Conservation (phyloP, 2,113 vertebrate genomes). For the Turdus rufiventris region DNA sequence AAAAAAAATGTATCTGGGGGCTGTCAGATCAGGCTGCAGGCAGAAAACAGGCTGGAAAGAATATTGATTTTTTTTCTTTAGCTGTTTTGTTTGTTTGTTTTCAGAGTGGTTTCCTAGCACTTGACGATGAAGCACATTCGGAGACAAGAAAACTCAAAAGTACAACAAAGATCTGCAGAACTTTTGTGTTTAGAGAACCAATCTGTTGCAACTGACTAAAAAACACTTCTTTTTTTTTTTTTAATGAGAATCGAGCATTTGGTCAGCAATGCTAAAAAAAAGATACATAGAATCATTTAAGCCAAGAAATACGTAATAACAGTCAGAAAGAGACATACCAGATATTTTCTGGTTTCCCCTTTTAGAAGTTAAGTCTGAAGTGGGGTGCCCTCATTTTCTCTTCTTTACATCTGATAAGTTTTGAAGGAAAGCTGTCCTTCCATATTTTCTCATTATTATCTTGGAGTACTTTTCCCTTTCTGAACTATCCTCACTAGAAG, state of each 20-base stretch:
- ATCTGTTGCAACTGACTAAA: background rate
- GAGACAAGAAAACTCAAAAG: background rate
- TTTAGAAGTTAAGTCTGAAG: background rate
- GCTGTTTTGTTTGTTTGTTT: slow-evolving; percentile 23
- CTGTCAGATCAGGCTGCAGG: background rate
- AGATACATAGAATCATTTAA: background rate
- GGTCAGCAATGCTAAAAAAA: background rate
- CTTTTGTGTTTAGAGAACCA: background rate
- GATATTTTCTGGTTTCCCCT: background rate
- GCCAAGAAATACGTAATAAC: background rate
- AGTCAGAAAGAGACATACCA: background rate
- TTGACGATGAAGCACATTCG: background rate
- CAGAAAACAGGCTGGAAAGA: background rate
- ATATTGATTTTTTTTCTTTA: background rate
- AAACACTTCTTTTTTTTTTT: background rate
- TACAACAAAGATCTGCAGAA: background rate
- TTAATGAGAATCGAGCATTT: background rate
- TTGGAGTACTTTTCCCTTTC: background rate
- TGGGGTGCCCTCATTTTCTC: background rate
- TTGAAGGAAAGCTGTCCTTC: background rate
- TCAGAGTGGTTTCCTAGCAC: slow-evolving; percentile 28
- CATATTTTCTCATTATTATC: background rate
- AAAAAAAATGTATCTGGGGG: background rate
- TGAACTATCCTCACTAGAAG: background rate
- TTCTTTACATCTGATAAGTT: background rate